Base-by-base conservation (phyloP, 2,888 invertebrate species). In the Tipula confusa region DNA sequence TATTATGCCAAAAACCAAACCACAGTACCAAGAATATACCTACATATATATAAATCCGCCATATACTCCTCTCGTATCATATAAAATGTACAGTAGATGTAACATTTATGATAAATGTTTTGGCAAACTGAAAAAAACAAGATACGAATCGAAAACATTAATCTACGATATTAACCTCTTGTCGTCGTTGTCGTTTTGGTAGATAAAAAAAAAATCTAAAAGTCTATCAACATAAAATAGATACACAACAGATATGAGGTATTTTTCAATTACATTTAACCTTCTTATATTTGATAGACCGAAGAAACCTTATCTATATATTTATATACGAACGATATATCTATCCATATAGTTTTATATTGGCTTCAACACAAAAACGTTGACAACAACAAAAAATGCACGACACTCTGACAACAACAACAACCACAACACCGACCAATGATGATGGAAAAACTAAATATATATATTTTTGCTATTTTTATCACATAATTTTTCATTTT, bases 401-500 rank as follows among this genome's bases (percentile, higher is more conserved):
- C 64, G 24, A 24, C 64, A 24, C 9, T 24, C 1, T 4, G 15
- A 43, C 43, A 15, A 15, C 15, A 15, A 43, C 43, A 43, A 15
- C 43, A 43, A 43, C n/a, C n/a, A 43, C 15, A 15, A 18, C n/a
- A 15, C 5, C 64, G 24, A 24, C 7, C 64, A 24, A 64, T 64
- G 13, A 33, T 33, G 64, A 43, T 7, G 24, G 24, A 64, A 38
- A 64, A 64, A 64, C 24, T 64, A 64, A 24, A 64, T 64, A 24
- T 64, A 33, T 33, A 64, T 64, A 64, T 64, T 24, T 43, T 64
- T 64, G 64, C 64, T 64, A 64, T 64, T 64, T 64, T 64, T 64
- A 64, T 64, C 64, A 64, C 64, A 64, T 64, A 64, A 64, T 64
- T 64, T 64, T 64, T 64, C 64, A 64, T 64, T 64, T 64, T 64